phyloP scores from a whole-genome alignment of 2,113 vertebrate genomes.

The Nipponia nippon region DNA sequence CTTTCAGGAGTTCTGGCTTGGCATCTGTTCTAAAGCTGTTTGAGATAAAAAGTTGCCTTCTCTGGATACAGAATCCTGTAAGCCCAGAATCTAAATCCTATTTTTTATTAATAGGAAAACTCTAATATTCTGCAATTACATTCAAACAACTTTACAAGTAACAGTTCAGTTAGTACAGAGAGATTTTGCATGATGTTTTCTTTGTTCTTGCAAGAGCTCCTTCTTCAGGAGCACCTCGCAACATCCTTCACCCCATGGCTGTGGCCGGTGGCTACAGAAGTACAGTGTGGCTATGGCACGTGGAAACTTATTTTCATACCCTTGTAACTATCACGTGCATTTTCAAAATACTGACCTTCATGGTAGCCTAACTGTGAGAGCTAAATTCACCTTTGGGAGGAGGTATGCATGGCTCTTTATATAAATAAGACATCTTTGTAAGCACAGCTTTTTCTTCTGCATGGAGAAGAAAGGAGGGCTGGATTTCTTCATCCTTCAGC shows the following conservation, averaged over 20 bases:
- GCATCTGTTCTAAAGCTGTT: background rate
- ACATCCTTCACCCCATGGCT: background rate
- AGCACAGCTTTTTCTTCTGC: background rate
- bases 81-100: background rate
- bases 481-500: background rate
- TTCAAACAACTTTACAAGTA: background rate
- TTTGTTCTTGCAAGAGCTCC: background rate
- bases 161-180: background rate
- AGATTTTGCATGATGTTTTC: fast-evolving
- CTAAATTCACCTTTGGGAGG: background rate
- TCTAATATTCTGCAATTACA: background rate
- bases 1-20: background rate
- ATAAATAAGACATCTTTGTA: background rate
- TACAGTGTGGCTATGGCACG: fast-evolving
- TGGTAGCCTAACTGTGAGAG: background rate
- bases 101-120: background rate
- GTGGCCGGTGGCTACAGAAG: background rate
- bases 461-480: background rate
- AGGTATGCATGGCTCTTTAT: fast-evolving
- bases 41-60: background rate
- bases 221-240: background rate
- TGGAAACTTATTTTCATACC: background rate
- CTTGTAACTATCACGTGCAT: background rate
- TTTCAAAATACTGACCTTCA: background rate
- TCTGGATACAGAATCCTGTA: background rate